Evolutionary conservation across 2,113 vertebrate species (phyloP).

Genomic region (Synchiropus splendidus): DNA sequence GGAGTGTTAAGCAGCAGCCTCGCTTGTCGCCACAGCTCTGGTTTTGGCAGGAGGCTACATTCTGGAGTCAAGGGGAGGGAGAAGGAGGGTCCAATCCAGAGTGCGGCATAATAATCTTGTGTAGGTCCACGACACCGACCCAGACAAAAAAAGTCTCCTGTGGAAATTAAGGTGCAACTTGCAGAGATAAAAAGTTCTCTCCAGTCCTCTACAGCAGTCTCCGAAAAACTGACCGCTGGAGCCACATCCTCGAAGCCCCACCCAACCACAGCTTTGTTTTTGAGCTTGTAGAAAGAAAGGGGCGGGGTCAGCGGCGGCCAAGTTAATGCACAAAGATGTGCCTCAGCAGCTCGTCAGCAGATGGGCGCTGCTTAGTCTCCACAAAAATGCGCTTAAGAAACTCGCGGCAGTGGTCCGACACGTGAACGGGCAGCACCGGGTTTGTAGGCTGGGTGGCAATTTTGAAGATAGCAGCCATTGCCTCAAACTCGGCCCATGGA

Average conservation of each 20-base stretch:
- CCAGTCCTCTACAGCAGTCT: slow-evolving; percentile 44
- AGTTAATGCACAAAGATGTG: slow-evolving; percentile 94
- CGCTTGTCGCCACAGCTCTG: slow-evolving; percentile 7
- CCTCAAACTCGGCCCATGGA: slow-evolving; percentile 96
- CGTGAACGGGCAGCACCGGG: slow-evolving; percentile 84
- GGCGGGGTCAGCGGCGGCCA: slow-evolving; percentile 22
- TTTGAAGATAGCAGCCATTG: slow-evolving; percentile 99
- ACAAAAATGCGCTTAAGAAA: slow-evolving; percentile 95
- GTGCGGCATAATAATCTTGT: slow-evolving; percentile 22
- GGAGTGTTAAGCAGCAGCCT: slow-evolving; percentile 9
- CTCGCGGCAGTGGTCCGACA: slow-evolving; percentile 92
- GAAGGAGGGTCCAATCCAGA: slow-evolving; percentile 12
- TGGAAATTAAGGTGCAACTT: slow-evolving; percentile 68
- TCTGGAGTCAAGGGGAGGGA: slow-evolving; percentile 42
- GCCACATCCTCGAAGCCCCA: background rate
- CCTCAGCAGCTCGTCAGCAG: slow-evolving; percentile 89
- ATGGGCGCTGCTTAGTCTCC: slow-evolving; percentile 88
- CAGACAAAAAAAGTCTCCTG: slow-evolving; percentile 16
- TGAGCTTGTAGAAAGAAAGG: slow-evolving; percentile 3
- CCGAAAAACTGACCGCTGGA: slow-evolving; percentile 43
- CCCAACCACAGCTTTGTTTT: slow-evolving; percentile 1
- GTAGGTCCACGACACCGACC: slow-evolving; percentile 46
- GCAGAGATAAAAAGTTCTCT: slow-evolving; percentile 29
- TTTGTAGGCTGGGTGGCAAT: slow-evolving; percentile 98
- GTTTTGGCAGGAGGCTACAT: slow-evolving; percentile 51